Percentiles rank a stretch among this genome's conserved stretches.
Conservation (phyloP, 2,888 invertebrate genomes). For the Hanleya hanleyi region DNA sequence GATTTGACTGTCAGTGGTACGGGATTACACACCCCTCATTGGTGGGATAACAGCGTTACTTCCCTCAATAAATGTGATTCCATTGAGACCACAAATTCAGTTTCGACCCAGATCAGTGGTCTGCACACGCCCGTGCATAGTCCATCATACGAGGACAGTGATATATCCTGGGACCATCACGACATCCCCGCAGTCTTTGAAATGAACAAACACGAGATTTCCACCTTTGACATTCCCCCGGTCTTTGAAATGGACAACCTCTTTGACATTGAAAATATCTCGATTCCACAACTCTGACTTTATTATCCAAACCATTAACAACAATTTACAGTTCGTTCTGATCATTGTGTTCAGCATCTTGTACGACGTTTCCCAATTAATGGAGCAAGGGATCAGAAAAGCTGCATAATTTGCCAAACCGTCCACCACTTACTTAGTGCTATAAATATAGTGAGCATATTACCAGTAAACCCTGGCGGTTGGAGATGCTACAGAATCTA, state of each 20-base stretch:
- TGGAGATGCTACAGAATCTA: no score
- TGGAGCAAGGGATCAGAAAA: no score
- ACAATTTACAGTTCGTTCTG: no score
- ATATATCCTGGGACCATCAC: constrained; percentile 61
- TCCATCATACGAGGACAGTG: constrained; percentile 49
- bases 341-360: no score
- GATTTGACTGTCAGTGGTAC: constrained; percentile 70
- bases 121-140: constrained; percentile 63
- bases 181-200: constrained; percentile 56
- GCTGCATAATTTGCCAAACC: no score
- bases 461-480: no score
- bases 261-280: constrained; percentile 66
- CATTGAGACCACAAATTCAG: constrained; percentile 21
- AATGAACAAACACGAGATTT: no score
- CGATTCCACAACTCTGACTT: constrained; percentile 53
- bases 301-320: no score
- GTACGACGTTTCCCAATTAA: no score
- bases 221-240: no score
- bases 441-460: no score
- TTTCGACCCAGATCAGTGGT: constrained; percentile 48
- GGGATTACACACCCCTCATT: constrained; percentile 69
- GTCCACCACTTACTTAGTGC: no score
- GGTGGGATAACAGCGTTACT: constrained; percentile 64
- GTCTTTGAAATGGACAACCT: constrained; percentile 70
- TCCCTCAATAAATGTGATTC: neutral